Evolutionary conservation across 2,797 vertebrate genomes (phyloP), one percentile per base, ranked within the genome.

Genomic region (Chelidonichthys spinosus): DNA sequence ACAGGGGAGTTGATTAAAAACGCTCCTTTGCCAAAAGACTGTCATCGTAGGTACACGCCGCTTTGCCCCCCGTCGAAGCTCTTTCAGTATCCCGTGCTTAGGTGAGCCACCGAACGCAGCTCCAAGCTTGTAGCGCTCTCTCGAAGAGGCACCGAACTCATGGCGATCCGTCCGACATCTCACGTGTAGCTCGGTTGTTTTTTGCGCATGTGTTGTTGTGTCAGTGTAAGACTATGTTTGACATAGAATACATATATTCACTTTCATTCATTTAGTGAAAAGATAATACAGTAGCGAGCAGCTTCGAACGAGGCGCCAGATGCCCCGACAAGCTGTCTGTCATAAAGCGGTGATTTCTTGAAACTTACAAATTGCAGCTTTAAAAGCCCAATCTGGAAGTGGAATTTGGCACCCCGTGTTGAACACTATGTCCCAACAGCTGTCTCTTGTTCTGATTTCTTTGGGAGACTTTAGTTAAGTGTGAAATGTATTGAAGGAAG

Each of bases 311-410:
- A 85, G 84, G 74, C 72, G 50, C 39, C 90, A 89, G 87, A 87
- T 82, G 90, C 84, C 81, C 74, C 59, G 13, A 74, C 89, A 89
- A 87, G 83, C 89, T 86, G 86, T 84, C 85, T 85, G 65, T 88
- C 86, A 87, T 85, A 64, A 90, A 89, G 83, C 79, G 17, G 71
- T 69, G 78, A 82, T 91, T 91, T 90, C 84, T 88, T 84, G 83
- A 92, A 92, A 90, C 88, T 88, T 93, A 92, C 92, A 93, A 93
- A 93, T 85, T 92, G 93, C 91, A 92, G 93, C 93, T 94, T 93
- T 94, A 90, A 86, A 89, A 85, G 75, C 88, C 92, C 90, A 92
- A 91, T 92, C 93, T 93, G 92, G 93, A 93, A 91, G 83, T 85
- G 77, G 72, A 71, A 85, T 78, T 85, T 81, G 86, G 78, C 84